phyloP scores from a whole-genome alignment of 2,888 invertebrate genomes.

The Nudaria mundana region DNA sequence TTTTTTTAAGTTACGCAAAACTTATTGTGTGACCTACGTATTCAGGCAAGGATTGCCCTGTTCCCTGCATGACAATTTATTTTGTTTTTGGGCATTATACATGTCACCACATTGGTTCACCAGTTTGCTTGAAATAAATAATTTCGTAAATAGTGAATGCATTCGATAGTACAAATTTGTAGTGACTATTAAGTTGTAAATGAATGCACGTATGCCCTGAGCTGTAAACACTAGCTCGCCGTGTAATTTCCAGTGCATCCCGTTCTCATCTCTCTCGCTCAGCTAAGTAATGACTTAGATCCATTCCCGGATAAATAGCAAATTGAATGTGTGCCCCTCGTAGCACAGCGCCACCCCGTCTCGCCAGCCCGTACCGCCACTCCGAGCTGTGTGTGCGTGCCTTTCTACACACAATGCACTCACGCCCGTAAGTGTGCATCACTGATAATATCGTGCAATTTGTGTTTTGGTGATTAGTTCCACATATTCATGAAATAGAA shows the following conservation, averaged over 20 bases:
- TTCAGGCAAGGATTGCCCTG: too few species aligned
- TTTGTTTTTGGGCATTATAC: too few species aligned
- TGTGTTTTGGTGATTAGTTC: constrained; percentile 38
- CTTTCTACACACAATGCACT: constrained; percentile 8
- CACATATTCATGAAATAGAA: constrained; percentile 14
- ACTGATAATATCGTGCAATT: constrained; percentile 26
- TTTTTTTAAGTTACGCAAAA: too few species aligned
- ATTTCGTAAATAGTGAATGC: too few species aligned
- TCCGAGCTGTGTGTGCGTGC: constrained; percentile 26
- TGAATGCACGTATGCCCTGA: constrained; percentile 28
- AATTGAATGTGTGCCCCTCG: constrained; percentile 75
- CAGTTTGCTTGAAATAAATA: too few species aligned
- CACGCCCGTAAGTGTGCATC: constrained; percentile 10
- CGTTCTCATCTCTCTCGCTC: constrained; percentile 73
- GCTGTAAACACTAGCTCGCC: constrained; percentile 54
- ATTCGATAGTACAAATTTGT: too few species aligned
- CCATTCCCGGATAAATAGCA: constrained; percentile 81
- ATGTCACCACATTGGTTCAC: too few species aligned
- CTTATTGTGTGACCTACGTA: too few species aligned
- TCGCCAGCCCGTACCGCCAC: constrained; percentile 33
- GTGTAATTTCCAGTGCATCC: constrained; percentile 75
- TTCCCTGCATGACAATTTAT: too few species aligned
- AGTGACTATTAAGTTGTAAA: constrained; percentile 28
- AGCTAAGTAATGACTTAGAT: constrained; percentile 81
- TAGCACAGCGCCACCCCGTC: constrained; percentile 34